Percentiles rank a stretch among this genome's conserved stretches.
These are phyloP conservation scores for Hydrozoanthus gracilis DNA, from an alignment of 92 coral and sea anemone genomes.

Conservation along the genomic window DNA sequence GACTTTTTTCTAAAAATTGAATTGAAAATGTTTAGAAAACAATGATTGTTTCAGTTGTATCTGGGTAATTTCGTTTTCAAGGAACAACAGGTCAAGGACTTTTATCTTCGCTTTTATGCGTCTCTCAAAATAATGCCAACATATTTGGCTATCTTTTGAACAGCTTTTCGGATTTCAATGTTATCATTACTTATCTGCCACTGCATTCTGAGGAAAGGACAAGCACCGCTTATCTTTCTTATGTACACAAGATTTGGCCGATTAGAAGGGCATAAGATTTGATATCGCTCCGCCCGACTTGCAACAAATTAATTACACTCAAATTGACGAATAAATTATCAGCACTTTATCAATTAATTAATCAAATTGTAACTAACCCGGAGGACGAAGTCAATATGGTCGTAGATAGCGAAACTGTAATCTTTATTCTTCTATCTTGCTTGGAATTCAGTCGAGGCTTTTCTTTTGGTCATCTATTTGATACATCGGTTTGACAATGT, in stretches of 20 bases:
- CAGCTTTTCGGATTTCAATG: conserved; percentile 31
- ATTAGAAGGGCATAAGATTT: conserved; percentile 16
- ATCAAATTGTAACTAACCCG: conserved; percentile 16
- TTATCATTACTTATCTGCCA: conserved; percentile 32
- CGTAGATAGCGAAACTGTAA: not conserved
- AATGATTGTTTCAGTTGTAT: no score
- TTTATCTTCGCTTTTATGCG: not conserved
- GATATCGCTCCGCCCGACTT: conserved; percentile 43
- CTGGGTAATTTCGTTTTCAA: not conserved
- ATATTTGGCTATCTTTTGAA: conserved; percentile 35
- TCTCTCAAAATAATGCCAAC: not conserved
- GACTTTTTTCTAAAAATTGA: no score
- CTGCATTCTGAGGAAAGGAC: not conserved
- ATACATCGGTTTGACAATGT: no score
- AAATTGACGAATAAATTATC: conserved; percentile 26
- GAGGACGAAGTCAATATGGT: not conserved
- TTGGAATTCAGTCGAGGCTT: not conserved
- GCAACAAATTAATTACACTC: conserved; percentile 19
- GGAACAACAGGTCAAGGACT: not conserved
- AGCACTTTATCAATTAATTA: conserved; percentile 46
- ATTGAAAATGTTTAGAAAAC: no score
- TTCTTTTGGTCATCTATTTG: not conserved
- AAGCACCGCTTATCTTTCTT: conserved; percentile 29
- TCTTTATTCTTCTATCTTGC: not conserved
- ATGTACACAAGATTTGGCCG: conserved; percentile 25